Percentiles rank a stretch among this genome's conserved stretches.
These are phyloP conservation scores for Samia ricini DNA, from an alignment of 1,140 invertebrate genomes.

Conservation along the genomic window DNA sequence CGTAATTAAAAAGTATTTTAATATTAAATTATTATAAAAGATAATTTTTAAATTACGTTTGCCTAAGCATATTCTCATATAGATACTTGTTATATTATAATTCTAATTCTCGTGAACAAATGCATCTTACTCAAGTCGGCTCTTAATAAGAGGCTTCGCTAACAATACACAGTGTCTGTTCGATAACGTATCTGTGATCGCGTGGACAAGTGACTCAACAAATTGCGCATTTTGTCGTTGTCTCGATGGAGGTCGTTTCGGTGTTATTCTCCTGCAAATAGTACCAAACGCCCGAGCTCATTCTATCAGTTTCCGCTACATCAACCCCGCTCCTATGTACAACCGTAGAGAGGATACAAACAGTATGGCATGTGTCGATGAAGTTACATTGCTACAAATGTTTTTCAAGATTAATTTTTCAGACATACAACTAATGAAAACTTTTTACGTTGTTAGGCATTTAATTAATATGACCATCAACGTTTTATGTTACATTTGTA, in stretches of 20 bases:
- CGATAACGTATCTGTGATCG: slow-evolving; percentile 22
- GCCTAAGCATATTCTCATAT: no score
- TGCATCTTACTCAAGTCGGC: neutral
- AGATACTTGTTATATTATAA: neutral
- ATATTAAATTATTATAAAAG: no score
- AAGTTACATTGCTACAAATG: neutral
- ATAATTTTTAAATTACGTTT: no score
- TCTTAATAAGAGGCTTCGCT: neutral
- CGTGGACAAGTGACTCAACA: slow-evolving; percentile 36
- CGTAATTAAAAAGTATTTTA: no score
- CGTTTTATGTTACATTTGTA: no score
- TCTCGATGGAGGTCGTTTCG: slow-evolving; percentile 26
- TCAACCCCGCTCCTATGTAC: slow-evolving; percentile 27
- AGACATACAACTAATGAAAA: neutral
- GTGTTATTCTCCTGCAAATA: slow-evolving; percentile 36
- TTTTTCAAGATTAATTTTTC: neutral
- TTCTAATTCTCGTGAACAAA: neutral
- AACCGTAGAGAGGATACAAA: neutral
- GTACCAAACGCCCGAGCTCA: slow-evolving; percentile 24
- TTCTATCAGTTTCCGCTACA: slow-evolving; percentile 53
- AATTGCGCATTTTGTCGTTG: slow-evolving; percentile 41
- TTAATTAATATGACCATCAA: no score
- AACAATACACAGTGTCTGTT: slow-evolving; percentile 13
- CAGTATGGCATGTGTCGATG: neutral
- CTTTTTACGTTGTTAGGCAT: no score